These are phyloP conservation scores for Drosophila longiperda DNA, from an alignment of 2,888 invertebrate species.

Conservation along the genomic window DNA sequence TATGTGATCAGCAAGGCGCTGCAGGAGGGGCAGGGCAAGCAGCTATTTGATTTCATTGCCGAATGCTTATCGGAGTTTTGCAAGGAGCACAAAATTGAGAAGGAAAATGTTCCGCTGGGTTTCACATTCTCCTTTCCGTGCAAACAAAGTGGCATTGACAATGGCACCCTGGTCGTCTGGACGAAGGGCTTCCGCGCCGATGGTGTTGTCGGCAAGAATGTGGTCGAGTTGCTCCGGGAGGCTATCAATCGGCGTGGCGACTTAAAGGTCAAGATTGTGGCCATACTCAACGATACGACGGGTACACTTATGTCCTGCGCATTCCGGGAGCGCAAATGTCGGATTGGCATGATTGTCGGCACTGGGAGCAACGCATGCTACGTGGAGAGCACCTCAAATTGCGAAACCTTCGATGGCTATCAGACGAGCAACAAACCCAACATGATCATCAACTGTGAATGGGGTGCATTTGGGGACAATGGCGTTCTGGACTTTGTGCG, in stretches of 20 bases:
- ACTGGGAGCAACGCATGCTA: conserved; percentile 98
- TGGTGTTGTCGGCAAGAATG: conserved; percentile 94
- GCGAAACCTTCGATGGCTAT: conserved; percentile 89
- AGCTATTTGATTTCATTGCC: conserved; percentile 97
- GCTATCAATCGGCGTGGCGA: conserved; percentile 93
- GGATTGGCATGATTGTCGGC: conserved; percentile 90
- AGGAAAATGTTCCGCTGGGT: conserved; percentile 92
- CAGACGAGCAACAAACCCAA: conserved; percentile 45
- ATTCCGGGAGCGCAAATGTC: conserved; percentile 90
- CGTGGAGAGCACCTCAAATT: conserved; percentile 90
- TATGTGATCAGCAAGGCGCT: conserved; percentile 95
- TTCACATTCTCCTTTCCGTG: conserved; percentile 98
- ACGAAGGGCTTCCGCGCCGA: conserved; percentile 97
- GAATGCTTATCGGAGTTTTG: conserved; percentile 95
- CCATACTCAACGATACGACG: conserved; percentile 96
- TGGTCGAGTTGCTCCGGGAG: conserved; percentile 92
- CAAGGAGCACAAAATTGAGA: conserved; percentile 89
- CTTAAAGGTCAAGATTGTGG: conserved; percentile 92
- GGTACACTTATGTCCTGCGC: conserved; percentile 97
- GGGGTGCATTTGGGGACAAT: conserved; percentile 98
- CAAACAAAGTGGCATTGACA: conserved; percentile 92
- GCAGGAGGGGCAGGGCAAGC: conserved; percentile 94
- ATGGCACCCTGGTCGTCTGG: conserved; percentile 94
- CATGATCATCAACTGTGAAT: conserved; percentile 96
- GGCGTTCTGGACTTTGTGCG: conserved; percentile 93